Base-by-base conservation (phyloP, 2,888 invertebrate genomes). In the Amphipoea lucens region DNA sequence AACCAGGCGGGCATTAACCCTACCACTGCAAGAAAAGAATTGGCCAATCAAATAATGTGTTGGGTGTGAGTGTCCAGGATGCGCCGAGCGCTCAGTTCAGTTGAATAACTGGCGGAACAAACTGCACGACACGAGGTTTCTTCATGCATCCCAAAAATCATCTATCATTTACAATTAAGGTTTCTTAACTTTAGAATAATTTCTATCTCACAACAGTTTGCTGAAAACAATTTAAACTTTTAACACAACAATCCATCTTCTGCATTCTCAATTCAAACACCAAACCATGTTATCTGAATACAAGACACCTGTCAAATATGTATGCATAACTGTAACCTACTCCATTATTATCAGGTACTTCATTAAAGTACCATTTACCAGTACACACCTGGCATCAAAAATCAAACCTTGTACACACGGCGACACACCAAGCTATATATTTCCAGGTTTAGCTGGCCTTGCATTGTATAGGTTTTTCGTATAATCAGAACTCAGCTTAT, bases 351-450 rank as follows among this genome's bases (percentile, higher is more conserved):
- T 45, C 29, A 23, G 23, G 11, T 23, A 60, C n/a, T 20, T 42
- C 7, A 42, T 11, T 42, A 57, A 40, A 63, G 6, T 40, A 76
- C 40, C 29, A 40, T 42, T n/a, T 11, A 36, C 3, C 29, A 29
- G 20, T 51, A 67, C 48, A 40, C 78, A 86, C 67, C 86, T 86
- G 83, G 69, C 42, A 40, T 20, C 9, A 54, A 6, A 77, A 65
- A 14, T 65, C 42, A 77, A 62, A 62, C 11, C 40, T n/a, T 29
- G 45, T 62, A 45, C 79, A 29, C 29, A 29, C 29, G 29, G 29
- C 29, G 29, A 29, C 29, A 29, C 29, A 29, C 29, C 29, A 29
- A 29, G 29, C 29, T 29, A 29, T 29, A 29, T 29, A 29, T 29
- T 29, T 29, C 29, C 29, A 29, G 29, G 0, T 29, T 29, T 29